Evolutionary conservation across 2,797 vertebrate species (phyloP).

Genomic region (Enteromius anoplus): DNA sequence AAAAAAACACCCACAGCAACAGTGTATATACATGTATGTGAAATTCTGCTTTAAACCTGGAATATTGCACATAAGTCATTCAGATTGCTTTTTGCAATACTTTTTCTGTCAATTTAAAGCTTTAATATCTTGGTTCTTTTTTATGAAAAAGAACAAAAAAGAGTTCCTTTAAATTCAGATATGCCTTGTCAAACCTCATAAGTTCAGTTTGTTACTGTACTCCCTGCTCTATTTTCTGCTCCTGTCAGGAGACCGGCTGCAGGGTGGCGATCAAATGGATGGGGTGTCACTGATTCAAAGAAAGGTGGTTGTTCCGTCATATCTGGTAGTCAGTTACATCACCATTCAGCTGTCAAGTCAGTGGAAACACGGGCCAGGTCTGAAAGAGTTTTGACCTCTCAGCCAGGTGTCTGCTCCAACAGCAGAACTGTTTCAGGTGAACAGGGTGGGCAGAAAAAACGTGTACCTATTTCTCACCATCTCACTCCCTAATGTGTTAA

Average conservation of each 20-base stretch:
- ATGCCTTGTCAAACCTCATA: not conserved
- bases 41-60: not conserved
- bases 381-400: not conserved
- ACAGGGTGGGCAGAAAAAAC: not conserved
- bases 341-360: constrained; percentile 12
- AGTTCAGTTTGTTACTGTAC: constrained; percentile 4
- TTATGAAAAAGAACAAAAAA: not conserved
- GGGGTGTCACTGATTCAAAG: constrained; percentile 5
- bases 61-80: not conserved
- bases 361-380: not conserved
- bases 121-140: not conserved
- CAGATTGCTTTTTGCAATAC: not conserved
- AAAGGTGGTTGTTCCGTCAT: constrained; percentile 19
- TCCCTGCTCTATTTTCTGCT: constrained; percentile 1
- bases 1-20: not conserved
- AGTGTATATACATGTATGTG: not conserved
- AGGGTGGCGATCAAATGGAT: constrained; percentile 3
- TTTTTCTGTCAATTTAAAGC: not conserved
- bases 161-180: constrained; percentile 6
- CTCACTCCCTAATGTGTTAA: constrained; percentile 43
- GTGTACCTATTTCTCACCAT: not conserved
- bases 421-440: not conserved
- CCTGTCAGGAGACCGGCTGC: constrained; percentile 14
- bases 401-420: not conserved
- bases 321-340: constrained; percentile 18